Base-by-base conservation (phyloP, 2,113 vertebrate species). In the Nannobrachium achirus region DNA sequence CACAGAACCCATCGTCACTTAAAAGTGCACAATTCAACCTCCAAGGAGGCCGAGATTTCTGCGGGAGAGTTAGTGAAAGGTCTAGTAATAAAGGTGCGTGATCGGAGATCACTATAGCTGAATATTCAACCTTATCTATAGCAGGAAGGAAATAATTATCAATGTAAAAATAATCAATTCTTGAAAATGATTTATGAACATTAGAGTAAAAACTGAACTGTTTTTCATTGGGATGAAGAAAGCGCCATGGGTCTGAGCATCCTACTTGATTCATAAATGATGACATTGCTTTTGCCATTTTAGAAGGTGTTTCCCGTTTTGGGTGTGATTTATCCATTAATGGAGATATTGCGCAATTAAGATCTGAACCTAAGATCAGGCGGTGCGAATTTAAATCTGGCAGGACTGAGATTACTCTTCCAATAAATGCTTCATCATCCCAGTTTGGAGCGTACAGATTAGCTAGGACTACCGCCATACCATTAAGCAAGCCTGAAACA, bases 101-200 rank as follows among this genome's bases (percentile, higher is more conserved):
- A n/a, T n/a, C n/a, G n/a, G n/a, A n/a, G n/a, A n/a, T 60, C 15
- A 45, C 57, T 45, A 60, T 20, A 44, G 57, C 14, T 19, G 57
- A 60, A 41, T 59, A 42, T 42, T 59, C 56, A 8, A 14, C 11
- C 8, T 11, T 14, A 48, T 13, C 13, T 7, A 48, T 11, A 48
- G 45, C 45, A 14, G 45, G 13, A 11, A 48, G 45, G 13, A 2
- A 48, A 13, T 48, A 48, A 14, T 48, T 13, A 48, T 10, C 11
- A 48, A 48, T 10, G n/a, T n/a, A n/a, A 10, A 48, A 48, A 11
- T 15, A 45, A 45, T 45, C 4, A 11, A 45, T 45, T 45, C 44
- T 45, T 45, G 3, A 50, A 50, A 50, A 50, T 50, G n/a, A n/a
- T n/a, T n/a, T n/a, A n/a, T n/a, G n/a, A n/a, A n/a, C n/a, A n/a